Evolutionary conservation across 2,888 invertebrate genomes (phyloP).

Genomic region (Scaptomyza cyrtandrae): DNA sequence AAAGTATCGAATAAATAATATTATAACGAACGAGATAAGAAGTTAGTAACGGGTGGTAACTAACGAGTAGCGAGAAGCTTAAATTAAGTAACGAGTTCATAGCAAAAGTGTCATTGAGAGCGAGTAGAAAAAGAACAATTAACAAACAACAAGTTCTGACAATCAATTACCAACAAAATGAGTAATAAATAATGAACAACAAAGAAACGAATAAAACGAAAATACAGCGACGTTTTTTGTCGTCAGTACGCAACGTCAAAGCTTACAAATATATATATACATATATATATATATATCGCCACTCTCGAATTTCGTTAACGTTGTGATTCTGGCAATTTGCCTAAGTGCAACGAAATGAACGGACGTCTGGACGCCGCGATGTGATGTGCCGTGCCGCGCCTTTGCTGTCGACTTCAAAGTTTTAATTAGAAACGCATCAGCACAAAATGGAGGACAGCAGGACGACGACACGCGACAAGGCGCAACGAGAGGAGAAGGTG

Average conservation of each 20-base stretch:
- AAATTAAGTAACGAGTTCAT: no score
- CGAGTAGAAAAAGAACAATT: not conserved
- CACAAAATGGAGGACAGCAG: slow-evolving; percentile 40
- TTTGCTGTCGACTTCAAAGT: slow-evolving; percentile 53
- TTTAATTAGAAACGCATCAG: slow-evolving; percentile 78
- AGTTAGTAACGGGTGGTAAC: not conserved
- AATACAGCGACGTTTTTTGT: not conserved
- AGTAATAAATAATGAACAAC: not conserved
- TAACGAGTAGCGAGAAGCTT: not conserved
- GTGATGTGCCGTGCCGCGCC: no score
- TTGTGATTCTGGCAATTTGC: slow-evolving; percentile 70
- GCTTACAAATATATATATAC: no score
- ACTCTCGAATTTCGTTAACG: slow-evolving; percentile 14
- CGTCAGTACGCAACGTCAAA: not conserved
- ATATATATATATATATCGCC: not conserved
- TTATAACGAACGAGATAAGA: no score
- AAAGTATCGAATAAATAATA: not conserved
- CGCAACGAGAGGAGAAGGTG: not conserved
- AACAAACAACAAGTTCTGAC: not conserved
- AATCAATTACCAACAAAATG: not conserved
- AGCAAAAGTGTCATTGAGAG: no score
- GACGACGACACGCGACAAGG: slow-evolving; percentile 1
- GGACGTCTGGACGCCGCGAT: slow-evolving; percentile 46
- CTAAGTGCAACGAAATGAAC: slow-evolving; percentile 66
- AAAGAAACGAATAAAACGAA: not conserved